A percentile compares a stretch with the other conserved stretches of the same genome.
Conservation (phyloP, 2,797 vertebrate genomes). For the Gobionotothen gibberifrons region DNA sequence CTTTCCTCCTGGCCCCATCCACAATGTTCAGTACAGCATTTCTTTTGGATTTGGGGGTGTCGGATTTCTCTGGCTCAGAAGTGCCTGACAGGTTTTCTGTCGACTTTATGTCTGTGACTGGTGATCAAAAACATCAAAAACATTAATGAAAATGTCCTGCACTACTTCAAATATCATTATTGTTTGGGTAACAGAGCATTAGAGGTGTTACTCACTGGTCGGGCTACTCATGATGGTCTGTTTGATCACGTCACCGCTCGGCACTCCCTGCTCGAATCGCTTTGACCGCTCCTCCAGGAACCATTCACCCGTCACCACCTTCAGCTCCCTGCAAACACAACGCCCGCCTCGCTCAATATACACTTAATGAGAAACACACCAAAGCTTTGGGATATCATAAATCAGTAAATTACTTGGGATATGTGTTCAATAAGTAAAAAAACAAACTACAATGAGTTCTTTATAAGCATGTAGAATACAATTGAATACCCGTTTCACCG, state of each 20-base stretch:
- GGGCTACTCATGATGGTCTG: conserved; percentile 90
- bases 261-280: conserved; percentile 87
- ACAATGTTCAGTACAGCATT: conserved; percentile 77
- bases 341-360: background rate
- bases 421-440: too few relatives aligned
- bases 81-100: conserved; percentile 49
- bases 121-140: conserved; percentile 42
- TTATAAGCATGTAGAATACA: too few relatives aligned
- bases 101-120: conserved; percentile 57
- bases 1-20: conserved; percentile 83
- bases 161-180: background rate
- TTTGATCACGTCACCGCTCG: conserved; percentile 90
- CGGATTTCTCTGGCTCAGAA: conserved; percentile 64
- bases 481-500: background rate
- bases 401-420: background rate
- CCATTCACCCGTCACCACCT: conserved; percentile 95
- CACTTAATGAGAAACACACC: background rate
- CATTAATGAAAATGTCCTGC: conserved; percentile 10
- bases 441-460: too few relatives aligned
- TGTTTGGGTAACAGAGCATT: background rate
- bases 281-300: conserved; percentile 96
- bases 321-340: conserved; percentile 87
- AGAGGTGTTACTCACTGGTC: conserved; percentile 79
- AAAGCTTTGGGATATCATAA: background rate
- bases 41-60: conserved; percentile 74